phyloP scores from a whole-genome alignment of 1,140 invertebrate species.

The Leucophenga varia region DNA sequence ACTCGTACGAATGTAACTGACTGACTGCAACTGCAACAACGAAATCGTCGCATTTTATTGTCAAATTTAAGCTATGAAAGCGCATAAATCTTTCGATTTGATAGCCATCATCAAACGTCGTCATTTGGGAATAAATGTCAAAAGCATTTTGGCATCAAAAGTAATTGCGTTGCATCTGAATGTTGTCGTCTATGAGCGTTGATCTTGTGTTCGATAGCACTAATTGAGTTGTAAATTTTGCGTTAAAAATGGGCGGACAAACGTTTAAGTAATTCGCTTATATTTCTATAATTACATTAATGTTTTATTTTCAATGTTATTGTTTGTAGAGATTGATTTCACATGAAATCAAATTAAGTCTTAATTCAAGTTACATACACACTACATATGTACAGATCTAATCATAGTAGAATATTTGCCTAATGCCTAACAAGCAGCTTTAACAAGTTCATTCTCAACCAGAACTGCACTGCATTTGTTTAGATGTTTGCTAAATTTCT shows the following conservation, averaged over 20 bases:
- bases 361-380: too few species aligned
- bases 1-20: constrained; percentile 21
- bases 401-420: too few species aligned
- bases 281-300: too few species aligned
- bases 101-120: background rate
- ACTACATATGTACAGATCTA: too few species aligned
- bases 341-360: too few species aligned
- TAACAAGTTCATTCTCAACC: constrained; percentile 38
- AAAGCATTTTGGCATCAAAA: constrained; percentile 30
- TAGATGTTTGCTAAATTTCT: constrained; percentile 42
- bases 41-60: constrained; percentile 22
- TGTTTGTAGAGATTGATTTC: too few species aligned
- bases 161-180: too few species aligned
- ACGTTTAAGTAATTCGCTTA: constrained; percentile 36
- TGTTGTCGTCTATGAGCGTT: constrained; percentile 32
- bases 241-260: constrained; percentile 48
- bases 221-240: constrained; percentile 52
- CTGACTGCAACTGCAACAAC: background rate
- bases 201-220: constrained; percentile 21
- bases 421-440: too few species aligned
- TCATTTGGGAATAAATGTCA: constrained; percentile 36
- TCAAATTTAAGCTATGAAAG: constrained; percentile 6
- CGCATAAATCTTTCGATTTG: constrained; percentile 20
- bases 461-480: constrained; percentile 31
- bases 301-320: too few species aligned